Conservation (phyloP, 1,140 invertebrate species). For the Chrysopa pallens region DNA sequence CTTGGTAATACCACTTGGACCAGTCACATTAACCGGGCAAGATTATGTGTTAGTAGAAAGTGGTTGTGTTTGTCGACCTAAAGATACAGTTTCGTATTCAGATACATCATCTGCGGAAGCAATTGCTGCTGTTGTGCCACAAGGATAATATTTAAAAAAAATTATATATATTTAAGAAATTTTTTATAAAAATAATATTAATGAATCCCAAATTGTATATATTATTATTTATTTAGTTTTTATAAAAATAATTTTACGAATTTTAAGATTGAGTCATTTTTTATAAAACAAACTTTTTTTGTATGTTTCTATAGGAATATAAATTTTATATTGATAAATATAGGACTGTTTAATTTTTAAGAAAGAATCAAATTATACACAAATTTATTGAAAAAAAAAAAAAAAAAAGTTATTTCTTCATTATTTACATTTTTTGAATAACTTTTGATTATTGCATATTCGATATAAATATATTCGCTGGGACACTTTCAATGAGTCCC, state of each 20-base stretch:
- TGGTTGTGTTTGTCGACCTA: slow-evolving; percentile 78
- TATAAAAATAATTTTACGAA: slow-evolving; percentile 13
- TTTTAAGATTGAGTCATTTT: too few relatives aligned
- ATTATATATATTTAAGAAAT: not conserved
- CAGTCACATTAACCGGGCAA: slow-evolving; percentile 76
- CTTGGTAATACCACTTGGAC: slow-evolving; percentile 73
- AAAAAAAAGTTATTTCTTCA: too few relatives aligned
- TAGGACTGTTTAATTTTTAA: too few relatives aligned
- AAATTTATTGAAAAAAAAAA: too few relatives aligned
- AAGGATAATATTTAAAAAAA: not conserved
- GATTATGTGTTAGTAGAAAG: slow-evolving; percentile 85
- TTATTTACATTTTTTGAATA: too few relatives aligned
- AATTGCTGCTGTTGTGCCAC: slow-evolving; percentile 6
- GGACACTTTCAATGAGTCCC: too few relatives aligned
- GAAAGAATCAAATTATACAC: too few relatives aligned
- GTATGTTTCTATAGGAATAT: too few relatives aligned
- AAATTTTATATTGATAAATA: too few relatives aligned
- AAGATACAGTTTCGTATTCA: slow-evolving; percentile 36
- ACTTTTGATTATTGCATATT: too few relatives aligned
- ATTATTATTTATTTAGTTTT: slow-evolving; percentile 1
- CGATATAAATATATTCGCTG: too few relatives aligned
- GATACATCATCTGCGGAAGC: slow-evolving; percentile 22
- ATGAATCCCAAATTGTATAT: not conserved
- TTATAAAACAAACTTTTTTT: too few relatives aligned
- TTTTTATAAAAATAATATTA: not conserved